Evolutionary conservation across 2,888 invertebrate genomes (phyloP).

Genomic region (Congeria kusceri): DNA sequence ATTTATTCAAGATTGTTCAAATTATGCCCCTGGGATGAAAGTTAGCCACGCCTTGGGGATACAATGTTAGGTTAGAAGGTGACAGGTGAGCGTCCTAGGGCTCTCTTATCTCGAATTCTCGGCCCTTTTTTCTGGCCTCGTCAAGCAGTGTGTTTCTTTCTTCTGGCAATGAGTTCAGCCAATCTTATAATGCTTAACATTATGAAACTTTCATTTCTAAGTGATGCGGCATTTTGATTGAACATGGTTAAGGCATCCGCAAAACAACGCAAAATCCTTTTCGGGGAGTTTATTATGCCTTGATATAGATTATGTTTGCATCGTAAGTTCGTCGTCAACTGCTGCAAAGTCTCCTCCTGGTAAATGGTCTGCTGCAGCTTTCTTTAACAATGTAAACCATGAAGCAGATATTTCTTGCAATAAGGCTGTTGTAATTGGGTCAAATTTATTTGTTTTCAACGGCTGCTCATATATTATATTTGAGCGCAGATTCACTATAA

Average conservation of each 20-base stretch:
- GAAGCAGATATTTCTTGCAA: not conserved
- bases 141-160: not conserved
- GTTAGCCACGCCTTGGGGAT: too few relatives aligned
- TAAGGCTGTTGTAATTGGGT: too few relatives aligned
- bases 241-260: not conserved
- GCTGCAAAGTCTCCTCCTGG: not conserved
- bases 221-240: not conserved
- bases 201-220: constrained; percentile 9
- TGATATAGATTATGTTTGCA: not conserved
- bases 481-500: too few relatives aligned
- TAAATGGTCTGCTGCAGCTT: not conserved
- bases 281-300: constrained; percentile 12
- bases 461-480: too few relatives aligned
- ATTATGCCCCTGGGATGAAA: too few relatives aligned
- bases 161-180: not conserved
- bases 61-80: too few relatives aligned
- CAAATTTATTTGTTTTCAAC: too few relatives aligned
- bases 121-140: not conserved
- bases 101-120: too few relatives aligned
- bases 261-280: constrained; percentile 7
- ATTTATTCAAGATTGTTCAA: too few relatives aligned
- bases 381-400: not conserved
- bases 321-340: too few relatives aligned
- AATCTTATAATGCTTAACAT: not conserved
- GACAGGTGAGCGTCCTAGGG: too few relatives aligned